These are phyloP conservation scores for Ceratosolen solmsi DNA, from an alignment of 1,140 invertebrate genomes.

Conservation along the genomic window DNA sequence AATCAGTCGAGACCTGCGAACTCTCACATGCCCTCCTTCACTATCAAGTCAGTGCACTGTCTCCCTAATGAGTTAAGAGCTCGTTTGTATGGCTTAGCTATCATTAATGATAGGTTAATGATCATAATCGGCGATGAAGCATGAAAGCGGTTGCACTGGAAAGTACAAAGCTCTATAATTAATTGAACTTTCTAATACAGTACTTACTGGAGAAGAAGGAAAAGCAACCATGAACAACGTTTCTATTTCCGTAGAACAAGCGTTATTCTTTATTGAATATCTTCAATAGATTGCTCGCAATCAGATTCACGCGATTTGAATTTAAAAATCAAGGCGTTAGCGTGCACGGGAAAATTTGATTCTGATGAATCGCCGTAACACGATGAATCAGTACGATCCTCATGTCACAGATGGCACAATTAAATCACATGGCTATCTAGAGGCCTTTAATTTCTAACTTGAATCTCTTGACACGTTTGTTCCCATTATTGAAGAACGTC, in stretches of 20 bases:
- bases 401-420: constrained; percentile 64
- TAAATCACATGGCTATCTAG: constrained; percentile 61
- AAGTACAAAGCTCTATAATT: too few species aligned
- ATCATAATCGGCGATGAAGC: too few species aligned
- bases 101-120: too few species aligned
- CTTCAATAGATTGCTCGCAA: constrained; percentile 34
- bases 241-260: neutral
- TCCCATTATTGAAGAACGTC: neutral
- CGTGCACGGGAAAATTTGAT: constrained; percentile 43
- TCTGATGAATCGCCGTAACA: constrained; percentile 35
- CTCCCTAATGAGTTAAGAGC: neutral
- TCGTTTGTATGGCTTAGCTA: too few species aligned
- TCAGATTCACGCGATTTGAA: neutral
- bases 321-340: constrained; percentile 15
- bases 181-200: too few species aligned
- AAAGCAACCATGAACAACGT: neutral
- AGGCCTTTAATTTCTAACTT: constrained; percentile 29
- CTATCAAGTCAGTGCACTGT: neutral
- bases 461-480: neutral
- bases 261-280: constrained; percentile 3
- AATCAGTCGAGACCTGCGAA: too few species aligned
- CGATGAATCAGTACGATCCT: constrained; percentile 41
- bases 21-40: neutral
- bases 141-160: too few species aligned
- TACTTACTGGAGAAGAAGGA: constrained; percentile 7